Evolutionary conservation across 1,140 invertebrate genomes (phyloP), one percentile per base, ranked within the genome.

Genomic region (Onthophagus taurus): DNA sequence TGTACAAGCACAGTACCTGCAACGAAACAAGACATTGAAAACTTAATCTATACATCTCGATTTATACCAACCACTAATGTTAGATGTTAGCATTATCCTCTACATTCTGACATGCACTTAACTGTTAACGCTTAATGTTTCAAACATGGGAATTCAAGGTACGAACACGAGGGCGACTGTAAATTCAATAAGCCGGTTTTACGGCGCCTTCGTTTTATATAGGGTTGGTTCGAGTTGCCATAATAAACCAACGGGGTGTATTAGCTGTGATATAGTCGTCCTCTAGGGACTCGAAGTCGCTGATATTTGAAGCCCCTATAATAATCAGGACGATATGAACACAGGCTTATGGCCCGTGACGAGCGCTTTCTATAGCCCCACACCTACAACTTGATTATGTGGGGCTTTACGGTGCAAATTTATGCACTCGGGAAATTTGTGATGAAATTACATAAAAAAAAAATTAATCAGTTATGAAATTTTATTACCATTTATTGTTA

Each of bases 241-340:
- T 42, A 42, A 42, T 42, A 39, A 29, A 26, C 18, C 23, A 14
- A 24, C 12, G 20, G 35, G 11, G 14, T 35, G 24, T 45, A 30
- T 42, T 47, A 36, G 46, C 18, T 46, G 34, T 49, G 51, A 48
- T 49, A 48, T 35, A 42, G 41, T 18, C 29, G 18, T 46, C 60
- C 61, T 55, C 60, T 39, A 42, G 58, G 54, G 61, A 50, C 36
- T 12, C 46, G 35, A 47, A 62, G 49, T 54, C 60, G 51, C 48
- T 64, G 61, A 64, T 64, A 64, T 64, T 64, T 64, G 55, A 52
- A 64, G 58, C 61, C 59, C 61, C 47, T 49, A 49, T 55, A 52
- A 55, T 59, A 63, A 63, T 63, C 59, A 57, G 57, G 54, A 51
- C 48, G 47, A 18, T 52, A 52, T 52, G 48, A 49, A 49, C 57